Conservation (phyloP, 2,797 vertebrate species). For the Euphonia xanthogaster region DNA sequence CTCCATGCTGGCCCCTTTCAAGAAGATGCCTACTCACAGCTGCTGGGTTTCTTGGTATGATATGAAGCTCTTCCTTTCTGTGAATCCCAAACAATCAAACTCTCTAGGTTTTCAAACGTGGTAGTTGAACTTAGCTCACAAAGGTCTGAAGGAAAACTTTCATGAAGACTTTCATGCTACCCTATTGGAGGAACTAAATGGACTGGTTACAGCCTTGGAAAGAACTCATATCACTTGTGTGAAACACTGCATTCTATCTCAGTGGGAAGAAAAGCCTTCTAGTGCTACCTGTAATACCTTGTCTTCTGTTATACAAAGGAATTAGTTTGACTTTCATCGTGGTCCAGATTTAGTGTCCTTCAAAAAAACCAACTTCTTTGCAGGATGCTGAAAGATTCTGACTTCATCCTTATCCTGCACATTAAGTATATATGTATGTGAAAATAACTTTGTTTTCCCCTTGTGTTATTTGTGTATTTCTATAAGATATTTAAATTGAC, state of each 20-base stretch:
- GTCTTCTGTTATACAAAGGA: neutral
- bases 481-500: neutral
- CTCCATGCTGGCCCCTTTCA: neutral
- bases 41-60: neutral
- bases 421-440: neutral
- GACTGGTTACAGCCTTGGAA: neutral
- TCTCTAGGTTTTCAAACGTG: neutral
- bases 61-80: neutral
- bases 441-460: neutral
- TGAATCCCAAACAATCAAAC: neutral
- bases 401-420: neutral
- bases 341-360: neutral
- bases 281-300: neutral
- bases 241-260: neutral
- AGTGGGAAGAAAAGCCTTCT: neutral
- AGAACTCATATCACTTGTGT: neutral
- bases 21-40: neutral
- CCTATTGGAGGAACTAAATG: neutral
- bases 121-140: neutral
- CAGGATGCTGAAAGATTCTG: neutral
- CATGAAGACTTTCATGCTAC: neutral
- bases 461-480: neutral
- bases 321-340: neutral
- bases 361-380: neutral
- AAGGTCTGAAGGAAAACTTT: neutral